Conservation (phyloP, 2,113 vertebrate species). For the Campylorhamphus procurvoides region DNA sequence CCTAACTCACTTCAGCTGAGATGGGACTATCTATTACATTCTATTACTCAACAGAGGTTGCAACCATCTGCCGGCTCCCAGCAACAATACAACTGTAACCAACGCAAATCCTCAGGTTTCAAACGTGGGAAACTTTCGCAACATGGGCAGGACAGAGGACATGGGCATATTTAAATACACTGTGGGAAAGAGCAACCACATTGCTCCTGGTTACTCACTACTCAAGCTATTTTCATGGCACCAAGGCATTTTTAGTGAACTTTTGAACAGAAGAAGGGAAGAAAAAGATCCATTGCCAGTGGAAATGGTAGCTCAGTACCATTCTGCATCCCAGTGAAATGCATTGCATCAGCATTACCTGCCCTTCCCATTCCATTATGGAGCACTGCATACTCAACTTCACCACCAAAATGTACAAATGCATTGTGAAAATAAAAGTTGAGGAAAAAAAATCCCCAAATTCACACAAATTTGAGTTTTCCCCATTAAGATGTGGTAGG, state of each 20-base stretch:
- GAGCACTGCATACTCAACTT: background rate
- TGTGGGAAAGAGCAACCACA: rapidly evolving
- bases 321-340: background rate
- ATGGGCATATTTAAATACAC: background rate
- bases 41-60: background rate
- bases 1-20: background rate
- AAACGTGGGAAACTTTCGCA: background rate
- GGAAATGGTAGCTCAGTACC: background rate
- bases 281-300: background rate
- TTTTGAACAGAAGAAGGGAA: background rate
- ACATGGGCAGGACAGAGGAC: rapidly evolving
- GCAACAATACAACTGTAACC: background rate
- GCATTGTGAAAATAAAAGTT: background rate
- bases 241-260: background rate
- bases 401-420: background rate
- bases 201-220: background rate
- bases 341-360: background rate
- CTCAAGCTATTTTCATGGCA: background rate
- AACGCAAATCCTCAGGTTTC: background rate
- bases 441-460: background rate
- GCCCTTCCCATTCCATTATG: background rate
- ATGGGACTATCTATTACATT: background rate
- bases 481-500: background rate
- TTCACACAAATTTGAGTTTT: background rate
- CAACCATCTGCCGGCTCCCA: background rate